These are phyloP conservation scores for Peromyscus leucopus DNA, from an alignment of 2,113 vertebrate genomes.

Conservation along the genomic window DNA sequence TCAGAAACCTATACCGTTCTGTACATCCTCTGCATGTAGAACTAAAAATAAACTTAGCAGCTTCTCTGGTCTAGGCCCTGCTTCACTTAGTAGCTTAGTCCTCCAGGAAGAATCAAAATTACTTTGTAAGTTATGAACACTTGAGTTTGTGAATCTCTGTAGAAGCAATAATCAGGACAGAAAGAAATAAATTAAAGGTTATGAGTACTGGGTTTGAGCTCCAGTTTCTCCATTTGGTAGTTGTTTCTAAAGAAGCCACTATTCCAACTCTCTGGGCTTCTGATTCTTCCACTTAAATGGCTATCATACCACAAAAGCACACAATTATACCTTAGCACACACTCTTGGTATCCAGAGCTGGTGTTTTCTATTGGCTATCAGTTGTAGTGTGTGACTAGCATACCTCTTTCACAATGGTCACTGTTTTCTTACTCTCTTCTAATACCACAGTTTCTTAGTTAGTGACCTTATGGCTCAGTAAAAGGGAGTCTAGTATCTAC, in stretches of 20 bases:
- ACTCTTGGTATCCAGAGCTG: neutral
- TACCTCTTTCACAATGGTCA: neutral
- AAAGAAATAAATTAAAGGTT: neutral
- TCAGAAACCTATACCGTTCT: neutral
- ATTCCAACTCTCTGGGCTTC: neutral
- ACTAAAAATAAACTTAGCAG: neutral
- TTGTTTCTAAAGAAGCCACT: neutral
- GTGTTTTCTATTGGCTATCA: neutral
- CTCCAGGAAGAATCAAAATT: neutral
- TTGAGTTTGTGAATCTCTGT: neutral
- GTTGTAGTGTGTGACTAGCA: neutral
- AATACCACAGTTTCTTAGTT: neutral
- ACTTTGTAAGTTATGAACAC: neutral
- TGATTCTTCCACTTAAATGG: neutral
- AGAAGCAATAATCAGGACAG: neutral
- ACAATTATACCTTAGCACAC: neutral
- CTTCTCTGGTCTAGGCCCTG: too few relatives aligned
- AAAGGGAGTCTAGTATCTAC: neutral
- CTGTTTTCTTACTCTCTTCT: neutral
- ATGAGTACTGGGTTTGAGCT: neutral
- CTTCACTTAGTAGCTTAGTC: neutral
- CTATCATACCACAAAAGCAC: neutral
- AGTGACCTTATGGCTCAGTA: neutral
- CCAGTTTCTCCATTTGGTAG: neutral
- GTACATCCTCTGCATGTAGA: neutral